A percentile compares a stretch with the other conserved stretches of the same genome.
These are phyloP conservation scores for Austrolebias charrua DNA, from an alignment of 2,797 vertebrate species.

Conservation along the genomic window DNA sequence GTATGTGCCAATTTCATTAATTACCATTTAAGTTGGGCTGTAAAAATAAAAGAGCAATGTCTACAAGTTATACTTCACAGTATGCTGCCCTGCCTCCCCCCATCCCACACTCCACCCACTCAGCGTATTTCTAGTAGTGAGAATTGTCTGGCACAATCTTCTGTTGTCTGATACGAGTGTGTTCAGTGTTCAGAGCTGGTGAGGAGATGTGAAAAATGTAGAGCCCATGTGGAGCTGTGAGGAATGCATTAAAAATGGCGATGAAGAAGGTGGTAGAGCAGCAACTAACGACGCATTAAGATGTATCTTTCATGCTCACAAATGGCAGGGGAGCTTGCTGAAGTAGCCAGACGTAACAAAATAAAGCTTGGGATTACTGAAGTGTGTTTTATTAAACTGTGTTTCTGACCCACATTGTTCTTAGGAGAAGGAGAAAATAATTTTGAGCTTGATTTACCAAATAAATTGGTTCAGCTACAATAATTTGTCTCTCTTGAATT, in stretches of 20 bases:
- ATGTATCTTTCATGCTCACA: background rate
- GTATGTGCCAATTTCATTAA: background rate
- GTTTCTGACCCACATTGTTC: no score
- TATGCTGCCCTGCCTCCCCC: background rate
- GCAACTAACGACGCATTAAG: conserved; percentile 16
- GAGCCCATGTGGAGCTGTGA: background rate
- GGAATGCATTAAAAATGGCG: conserved; percentile 5
- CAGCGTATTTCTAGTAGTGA: background rate
- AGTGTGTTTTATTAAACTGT: no score
- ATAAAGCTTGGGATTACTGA: background rate
- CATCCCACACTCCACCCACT: background rate
- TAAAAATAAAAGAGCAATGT: background rate
- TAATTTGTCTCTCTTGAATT: no score
- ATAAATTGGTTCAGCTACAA: no score
- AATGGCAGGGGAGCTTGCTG: conserved; percentile 22
- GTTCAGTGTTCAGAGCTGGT: background rate
- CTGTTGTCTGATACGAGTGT: background rate
- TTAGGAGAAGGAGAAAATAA: no score
- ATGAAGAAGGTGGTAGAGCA: background rate
- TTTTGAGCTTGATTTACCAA: no score
- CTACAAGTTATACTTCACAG: background rate
- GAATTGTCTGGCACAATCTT: background rate
- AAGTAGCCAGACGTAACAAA: conserved; percentile 38
- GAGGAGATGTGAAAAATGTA: background rate
- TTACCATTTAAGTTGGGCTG: no score